Evolutionary conservation across 2,888 invertebrate species (phyloP).

Genomic region (Graphium colonna): DNA sequence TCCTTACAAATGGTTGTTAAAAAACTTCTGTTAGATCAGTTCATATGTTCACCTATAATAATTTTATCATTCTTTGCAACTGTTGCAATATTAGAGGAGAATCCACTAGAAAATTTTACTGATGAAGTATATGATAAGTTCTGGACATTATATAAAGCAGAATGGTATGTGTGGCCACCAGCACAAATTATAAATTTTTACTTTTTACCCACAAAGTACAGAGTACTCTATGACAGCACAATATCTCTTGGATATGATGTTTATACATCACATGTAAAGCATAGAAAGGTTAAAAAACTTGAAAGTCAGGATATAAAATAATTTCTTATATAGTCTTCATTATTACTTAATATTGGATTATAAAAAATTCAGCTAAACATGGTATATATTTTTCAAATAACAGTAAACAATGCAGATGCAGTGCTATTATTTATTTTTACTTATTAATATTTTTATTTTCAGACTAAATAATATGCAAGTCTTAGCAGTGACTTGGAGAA

Average conservation of each 20-base stretch:
- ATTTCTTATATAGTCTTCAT: background rate
- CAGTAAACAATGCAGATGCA: background rate
- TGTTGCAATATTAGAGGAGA: slow-evolving; percentile 85
- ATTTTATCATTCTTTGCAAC: slow-evolving; percentile 89
- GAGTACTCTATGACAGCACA: slow-evolving; percentile 92
- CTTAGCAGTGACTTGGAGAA: slow-evolving; percentile 54
- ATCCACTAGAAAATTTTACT: slow-evolving; percentile 80
- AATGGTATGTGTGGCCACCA: slow-evolving; percentile 96
- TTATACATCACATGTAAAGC: slow-evolving; percentile 90
- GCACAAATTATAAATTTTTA: slow-evolving; percentile 96
- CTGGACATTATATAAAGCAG: slow-evolving; percentile 88
- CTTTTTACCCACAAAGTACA: slow-evolving; percentile 88
- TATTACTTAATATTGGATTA: background rate
- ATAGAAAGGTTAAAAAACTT: slow-evolving; percentile 47
- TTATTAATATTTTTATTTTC: slow-evolving; percentile 36
- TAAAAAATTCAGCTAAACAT: background rate
- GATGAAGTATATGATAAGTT: slow-evolving; percentile 87
- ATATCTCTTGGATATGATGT: slow-evolving; percentile 93
- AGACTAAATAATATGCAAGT: slow-evolving; percentile 53
- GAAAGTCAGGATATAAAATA: background rate
- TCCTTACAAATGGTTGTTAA: slow-evolving; percentile 83
- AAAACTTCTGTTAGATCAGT: slow-evolving; percentile 91
- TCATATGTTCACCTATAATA: slow-evolving; percentile 90
- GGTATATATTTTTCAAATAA: background rate
- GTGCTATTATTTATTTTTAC: slow-evolving; percentile 7